Evolutionary conservation across 1,140 invertebrate genomes (phyloP), one percentile per base, ranked within the genome.

Genomic region (Lordiphosa clarofinis): DNA sequence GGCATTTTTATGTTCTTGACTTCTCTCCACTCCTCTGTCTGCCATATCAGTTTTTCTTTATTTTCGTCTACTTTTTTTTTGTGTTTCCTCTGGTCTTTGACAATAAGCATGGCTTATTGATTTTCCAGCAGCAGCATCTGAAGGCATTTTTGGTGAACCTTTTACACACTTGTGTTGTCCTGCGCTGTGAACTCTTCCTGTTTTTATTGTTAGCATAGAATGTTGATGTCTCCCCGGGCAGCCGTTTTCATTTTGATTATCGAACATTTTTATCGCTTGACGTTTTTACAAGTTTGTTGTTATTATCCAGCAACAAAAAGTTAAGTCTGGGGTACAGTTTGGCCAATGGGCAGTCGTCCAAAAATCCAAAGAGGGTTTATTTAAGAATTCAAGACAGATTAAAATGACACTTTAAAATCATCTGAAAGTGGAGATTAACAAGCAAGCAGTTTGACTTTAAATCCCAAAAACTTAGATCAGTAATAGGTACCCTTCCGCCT

Each of bases 1-100:
- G 68, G 66, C 68, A 71, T 71, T 71, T 71, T 71, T 71, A 71
- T 71, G 68, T 71, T 71, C 66, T 69, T 69, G 65, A 61, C 65
- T 69, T 48, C 24, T 37, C 13, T 43, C 8, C 40, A 44, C 31
- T 38, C 31, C 24, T 43, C 28, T 62, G 37, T 46, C 59, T 43
- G 64, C 38, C 64, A 60, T 42, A 12, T 24, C 31, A 15, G 28
- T 54, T 21, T 36, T 33, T 42, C 15, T 43, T 35, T 44, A 15
- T 46, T 42, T 15, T 12, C 2, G 2, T 53, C 49, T 38, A 19
- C n/a, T 2, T 35, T 37, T 58, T 42, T 46, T 48, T 59, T 48
- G 56, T 19, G 37, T 52, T 36, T 19, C 19, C 10, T 58, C 64
- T 58, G 55, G 54, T 59, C 56, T 60, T 59, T 68, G 66, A 62